Base-by-base conservation (phyloP, 2,113 vertebrate genomes). In the Plotosus lineatus region DNA sequence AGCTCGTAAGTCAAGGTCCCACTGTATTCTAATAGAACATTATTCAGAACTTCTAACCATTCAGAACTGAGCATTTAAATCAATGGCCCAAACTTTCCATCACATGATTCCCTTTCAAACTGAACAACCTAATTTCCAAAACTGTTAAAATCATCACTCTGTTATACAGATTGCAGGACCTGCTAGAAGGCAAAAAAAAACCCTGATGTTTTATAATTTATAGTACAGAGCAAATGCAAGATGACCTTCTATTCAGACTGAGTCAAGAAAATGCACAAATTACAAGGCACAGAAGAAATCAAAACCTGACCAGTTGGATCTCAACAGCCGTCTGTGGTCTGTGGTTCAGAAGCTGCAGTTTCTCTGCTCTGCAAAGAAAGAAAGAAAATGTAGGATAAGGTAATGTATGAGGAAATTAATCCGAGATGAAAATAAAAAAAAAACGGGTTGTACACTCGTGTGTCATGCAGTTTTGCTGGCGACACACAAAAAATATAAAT, bases 301-400 rank as follows among this genome's bases (percentile, higher is more conserved):
- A 77, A 42, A 21, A 4, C 46, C 96, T 95, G 80, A 99, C 97
- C 82, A 99, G 94, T 87, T 99, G 97, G 87, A 99, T 99, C 90
- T 99, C 97, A 81, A 99, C 97, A 77, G 97, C 97, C 0, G 95
- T 98, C 90, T 95, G 92, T 8, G 97, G 97, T 85, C 97, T 94
- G 87, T 98, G 96, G 90, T 99, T 99, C 84, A 99, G 88, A 42
- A 99, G 91, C 87, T 98, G 97, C 51, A 99, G 92, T 84, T 99
- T 98, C 72, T 98, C 97, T n/a, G 97, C 97, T 90, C 97, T 99
- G 55, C 77, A 86, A 88, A 90, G 0, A 42, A 33, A 63, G 44
- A 48, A 10, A 56, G 36, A 77, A 19, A 75, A 48, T 33, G 21
- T 33, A 65, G 17, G 11, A 73, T 31, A 68, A n/a, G 9, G 14